Conservation (phyloP, 2,113 vertebrate genomes). For the Nestor notabilis region DNA sequence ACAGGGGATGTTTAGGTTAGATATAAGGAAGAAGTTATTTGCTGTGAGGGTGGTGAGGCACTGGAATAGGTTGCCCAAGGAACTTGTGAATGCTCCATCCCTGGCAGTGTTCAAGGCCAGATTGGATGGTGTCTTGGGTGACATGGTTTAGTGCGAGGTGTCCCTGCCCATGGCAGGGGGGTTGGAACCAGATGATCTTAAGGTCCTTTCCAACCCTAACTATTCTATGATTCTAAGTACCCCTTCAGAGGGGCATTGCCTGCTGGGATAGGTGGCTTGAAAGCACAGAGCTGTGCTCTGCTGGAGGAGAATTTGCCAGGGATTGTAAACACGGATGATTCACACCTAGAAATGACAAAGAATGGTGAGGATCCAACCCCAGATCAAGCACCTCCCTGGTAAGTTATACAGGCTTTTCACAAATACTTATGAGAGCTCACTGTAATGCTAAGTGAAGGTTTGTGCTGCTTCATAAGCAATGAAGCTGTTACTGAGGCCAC, state of each 20-base stretch:
- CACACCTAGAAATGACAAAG: not conserved
- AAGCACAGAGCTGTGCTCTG: not conserved
- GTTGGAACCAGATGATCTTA: not conserved
- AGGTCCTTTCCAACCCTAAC: not conserved
- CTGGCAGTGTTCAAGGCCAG: not conserved
- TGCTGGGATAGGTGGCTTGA: not conserved
- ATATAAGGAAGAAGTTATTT: not conserved
- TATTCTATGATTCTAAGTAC: not conserved
- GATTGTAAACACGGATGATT: not conserved
- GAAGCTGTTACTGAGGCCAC: not conserved
- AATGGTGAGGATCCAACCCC: not conserved
- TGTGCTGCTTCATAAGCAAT: not conserved
- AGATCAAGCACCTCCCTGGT: accelerated
- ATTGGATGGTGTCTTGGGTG: not conserved
- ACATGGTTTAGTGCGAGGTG: not conserved
- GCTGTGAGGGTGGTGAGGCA: not conserved
- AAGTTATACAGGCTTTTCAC: not conserved
- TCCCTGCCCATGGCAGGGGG: not conserved
- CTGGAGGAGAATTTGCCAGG: not conserved
- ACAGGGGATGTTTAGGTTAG: not conserved
- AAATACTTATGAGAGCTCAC: not conserved
- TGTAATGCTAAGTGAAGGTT: not conserved
- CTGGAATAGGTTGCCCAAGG: not conserved
- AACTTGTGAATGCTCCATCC: not conserved
- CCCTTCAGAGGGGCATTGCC: not conserved